These are phyloP conservation scores for Graphium colonna DNA, from an alignment of 2,888 invertebrate genomes.

Conservation along the genomic window DNA sequence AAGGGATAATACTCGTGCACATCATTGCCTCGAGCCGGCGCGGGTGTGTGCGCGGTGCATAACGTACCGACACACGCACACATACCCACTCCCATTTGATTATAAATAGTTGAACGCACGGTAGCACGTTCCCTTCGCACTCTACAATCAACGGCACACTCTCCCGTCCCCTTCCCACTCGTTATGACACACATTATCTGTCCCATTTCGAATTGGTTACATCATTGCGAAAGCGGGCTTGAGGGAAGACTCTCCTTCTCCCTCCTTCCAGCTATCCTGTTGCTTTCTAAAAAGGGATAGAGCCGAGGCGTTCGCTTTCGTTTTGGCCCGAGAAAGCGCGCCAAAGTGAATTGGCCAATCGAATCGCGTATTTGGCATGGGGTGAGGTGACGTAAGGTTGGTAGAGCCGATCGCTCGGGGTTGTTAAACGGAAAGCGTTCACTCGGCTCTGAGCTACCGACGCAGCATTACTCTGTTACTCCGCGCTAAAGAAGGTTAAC, in stretches of 20 bases:
- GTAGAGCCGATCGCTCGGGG: constrained; percentile 61
- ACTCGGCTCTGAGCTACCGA: constrained; percentile 65
- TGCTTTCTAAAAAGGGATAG: constrained; percentile 48
- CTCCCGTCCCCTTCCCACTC: constrained; percentile 49
- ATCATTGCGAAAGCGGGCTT: constrained; percentile 58
- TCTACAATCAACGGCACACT: constrained; percentile 68
- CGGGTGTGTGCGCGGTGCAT: constrained; percentile 67
- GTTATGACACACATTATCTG: constrained; percentile 30
- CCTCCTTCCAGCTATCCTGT: constrained; percentile 38
- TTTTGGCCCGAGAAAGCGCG: constrained; percentile 68
- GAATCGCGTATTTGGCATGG: constrained; percentile 51
- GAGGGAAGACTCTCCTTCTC: constrained; percentile 51
- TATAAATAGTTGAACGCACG: constrained; percentile 79
- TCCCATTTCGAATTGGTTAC: constrained; percentile 65
- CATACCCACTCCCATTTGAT: constrained; percentile 60
- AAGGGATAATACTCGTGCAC: constrained; percentile 77
- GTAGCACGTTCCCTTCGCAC: constrained; percentile 78
- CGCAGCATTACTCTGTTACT: constrained; percentile 56
- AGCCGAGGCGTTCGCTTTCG: constrained; percentile 42
- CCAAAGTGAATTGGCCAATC: constrained; percentile 68
- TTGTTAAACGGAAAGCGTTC: constrained; percentile 72
- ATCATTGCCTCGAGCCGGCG: constrained; percentile 70
- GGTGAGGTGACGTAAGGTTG: constrained; percentile 76
- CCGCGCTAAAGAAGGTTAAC: constrained; percentile 52
- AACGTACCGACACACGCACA: constrained; percentile 66